Base-by-base conservation (phyloP, 1,140 invertebrate species). In the Drosophila repletoides region DNA sequence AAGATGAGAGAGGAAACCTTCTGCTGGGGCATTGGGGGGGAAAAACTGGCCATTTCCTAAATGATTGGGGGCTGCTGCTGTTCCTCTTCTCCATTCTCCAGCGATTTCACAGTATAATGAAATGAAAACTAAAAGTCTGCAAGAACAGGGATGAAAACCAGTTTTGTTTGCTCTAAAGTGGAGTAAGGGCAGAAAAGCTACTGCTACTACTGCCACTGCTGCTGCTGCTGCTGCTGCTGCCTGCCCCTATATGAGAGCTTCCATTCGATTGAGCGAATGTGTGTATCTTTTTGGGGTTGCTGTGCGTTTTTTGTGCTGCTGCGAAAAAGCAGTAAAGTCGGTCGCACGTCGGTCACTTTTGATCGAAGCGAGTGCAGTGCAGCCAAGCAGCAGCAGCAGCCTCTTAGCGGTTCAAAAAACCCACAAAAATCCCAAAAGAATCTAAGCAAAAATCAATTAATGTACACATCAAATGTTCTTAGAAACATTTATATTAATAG, bases 121-220 rank as follows among this genome's bases (percentile, higher is more conserved):
- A 79, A 83, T 84, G 72, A 73, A 84, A 84, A 77, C 70, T 73
- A 77, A 84, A n/a, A 77, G 72, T 79, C 74, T 52, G 67, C 43
- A 66, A 43, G 72, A 68, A 84, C 77, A 48, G 77, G 79, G 77
- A 83, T 83, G 77, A 83, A 83, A 83, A 84, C 59, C 58, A 55
- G 65, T 68, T n/a, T 84, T 81, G 51, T 28, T 67, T 73, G 64
- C 67, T 68, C 70, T 67, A 58, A 67, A 61, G 10, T 48, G 33
- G 63, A 66, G 67, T 59, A 77, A 84, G 77, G 77, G 77, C 84
- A 83, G 79, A 84, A 83, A 81, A 63, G n/a, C 72, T 65, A 53
- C 41, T 56, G 51, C 45, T 69, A 12, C 70, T 55, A 43, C 55
- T 58, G 59, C 29, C 22, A 53, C 21, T 22, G 41, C 24, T 46